Percentiles rank a stretch among this genome's conserved stretches.
Evolutionary conservation across 2,113 vertebrate species (phyloP).

Genomic region (Actenoides hombroni): DNA sequence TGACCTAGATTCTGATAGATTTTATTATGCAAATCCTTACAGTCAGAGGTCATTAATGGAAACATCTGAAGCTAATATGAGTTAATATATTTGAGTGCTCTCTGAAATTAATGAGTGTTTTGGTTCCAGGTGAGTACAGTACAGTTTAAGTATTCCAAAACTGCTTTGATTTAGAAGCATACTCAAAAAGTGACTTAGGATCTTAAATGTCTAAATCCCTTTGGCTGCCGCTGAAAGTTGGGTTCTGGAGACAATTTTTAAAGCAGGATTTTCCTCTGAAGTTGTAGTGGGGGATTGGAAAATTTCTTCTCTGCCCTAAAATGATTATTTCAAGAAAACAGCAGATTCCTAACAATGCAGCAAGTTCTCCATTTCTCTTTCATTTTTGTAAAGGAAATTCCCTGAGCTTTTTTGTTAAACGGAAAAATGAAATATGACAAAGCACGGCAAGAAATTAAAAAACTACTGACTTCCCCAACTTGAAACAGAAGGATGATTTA

Average conservation of each 20-base stretch:
- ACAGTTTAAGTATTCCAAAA: neutral
- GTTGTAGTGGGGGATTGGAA: neutral
- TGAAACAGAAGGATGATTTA: neutral
- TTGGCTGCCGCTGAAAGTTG: neutral
- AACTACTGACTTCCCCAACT: neutral
- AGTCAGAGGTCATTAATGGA: slow-evolving; percentile 39
- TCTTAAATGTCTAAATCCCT: neutral
- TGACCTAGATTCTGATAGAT: slow-evolving; percentile 56
- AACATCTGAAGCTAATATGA: slow-evolving; percentile 33
- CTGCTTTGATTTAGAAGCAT: neutral
- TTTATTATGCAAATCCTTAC: slow-evolving; percentile 54
- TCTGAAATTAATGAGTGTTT: neutral
- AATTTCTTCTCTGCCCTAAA: neutral
- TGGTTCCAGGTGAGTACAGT: neutral
- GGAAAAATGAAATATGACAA: neutral
- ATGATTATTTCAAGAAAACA: neutral
- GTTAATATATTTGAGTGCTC: neutral
- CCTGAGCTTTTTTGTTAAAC: neutral
- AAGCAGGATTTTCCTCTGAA: neutral
- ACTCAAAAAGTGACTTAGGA: neutral
- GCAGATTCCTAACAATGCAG: neutral
- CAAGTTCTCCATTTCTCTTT: neutral
- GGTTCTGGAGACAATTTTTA: neutral
- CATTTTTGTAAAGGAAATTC: neutral
- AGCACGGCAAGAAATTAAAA: neutral